Conservation (phyloP, 2,797 vertebrate genomes). For the Semotilus atromaculatus region DNA sequence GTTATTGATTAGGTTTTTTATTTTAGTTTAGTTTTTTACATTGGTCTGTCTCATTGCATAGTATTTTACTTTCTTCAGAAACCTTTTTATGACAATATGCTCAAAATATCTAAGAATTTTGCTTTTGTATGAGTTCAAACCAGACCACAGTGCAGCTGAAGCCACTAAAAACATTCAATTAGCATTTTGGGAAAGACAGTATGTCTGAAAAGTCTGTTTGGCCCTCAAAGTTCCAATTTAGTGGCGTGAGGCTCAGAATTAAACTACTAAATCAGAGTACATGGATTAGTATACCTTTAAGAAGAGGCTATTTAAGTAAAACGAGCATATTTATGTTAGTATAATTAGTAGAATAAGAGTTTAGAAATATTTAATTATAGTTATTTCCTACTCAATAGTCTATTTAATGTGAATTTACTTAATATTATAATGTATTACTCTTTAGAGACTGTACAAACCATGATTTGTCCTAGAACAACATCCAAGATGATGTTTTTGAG, state of each 20-base stretch:
- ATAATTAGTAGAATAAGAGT: neutral
- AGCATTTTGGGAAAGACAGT: neutral
- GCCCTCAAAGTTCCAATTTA: neutral
- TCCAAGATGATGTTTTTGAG: neutral
- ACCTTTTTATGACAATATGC: neutral
- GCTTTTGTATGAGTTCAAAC: slow-evolving; percentile 13
- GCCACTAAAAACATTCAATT: slow-evolving; percentile 30
- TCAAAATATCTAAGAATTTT: slow-evolving; percentile 1
- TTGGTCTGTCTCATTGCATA: neutral
- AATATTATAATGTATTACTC: neutral
- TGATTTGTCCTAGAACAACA: neutral
- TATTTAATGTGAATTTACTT: neutral
- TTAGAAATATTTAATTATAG: neutral
- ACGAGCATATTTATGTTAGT: neutral
- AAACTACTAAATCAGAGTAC: neutral
- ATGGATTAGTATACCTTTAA: neutral
- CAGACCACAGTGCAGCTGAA: neutral
- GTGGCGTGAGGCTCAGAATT: neutral
- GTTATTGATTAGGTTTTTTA: too few species aligned
- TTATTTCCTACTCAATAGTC: neutral
- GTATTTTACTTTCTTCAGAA: neutral
- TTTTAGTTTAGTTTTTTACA: neutral
- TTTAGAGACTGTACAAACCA: neutral
- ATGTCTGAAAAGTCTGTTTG: neutral
- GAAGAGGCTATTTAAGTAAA: neutral